Evolutionary conservation across 2,888 invertebrate genomes (phyloP).

Genomic region (Philonicus albiceps): DNA sequence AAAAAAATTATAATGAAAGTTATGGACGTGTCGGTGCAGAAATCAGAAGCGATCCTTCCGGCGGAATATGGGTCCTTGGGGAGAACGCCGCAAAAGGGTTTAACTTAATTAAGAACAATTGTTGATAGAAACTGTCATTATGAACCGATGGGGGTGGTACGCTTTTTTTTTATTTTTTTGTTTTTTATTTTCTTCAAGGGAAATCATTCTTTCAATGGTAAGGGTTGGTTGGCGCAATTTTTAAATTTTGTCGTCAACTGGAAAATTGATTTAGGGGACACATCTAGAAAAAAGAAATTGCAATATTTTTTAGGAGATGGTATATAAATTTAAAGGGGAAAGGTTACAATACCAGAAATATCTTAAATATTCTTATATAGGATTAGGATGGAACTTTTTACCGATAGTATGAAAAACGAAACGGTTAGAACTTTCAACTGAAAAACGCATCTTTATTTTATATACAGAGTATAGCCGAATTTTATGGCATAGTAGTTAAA

Average conservation of each 20-base stretch:
- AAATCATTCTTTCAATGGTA: neutral
- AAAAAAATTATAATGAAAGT: neutral
- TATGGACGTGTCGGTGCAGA: constrained; percentile 12
- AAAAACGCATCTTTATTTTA: too few relatives aligned
- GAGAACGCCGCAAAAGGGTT: constrained; percentile 38
- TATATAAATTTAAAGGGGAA: neutral
- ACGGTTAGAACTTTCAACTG: too few relatives aligned
- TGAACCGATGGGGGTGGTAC: neutral
- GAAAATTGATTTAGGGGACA: neutral
- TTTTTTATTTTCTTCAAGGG: neutral
- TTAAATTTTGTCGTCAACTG: neutral
- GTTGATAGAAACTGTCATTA: constrained; percentile 42
- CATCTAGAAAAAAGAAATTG: neutral
- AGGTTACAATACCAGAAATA: too few relatives aligned
- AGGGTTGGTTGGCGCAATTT: neutral
- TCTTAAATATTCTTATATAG: too few relatives aligned
- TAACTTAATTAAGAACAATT: constrained; percentile 45
- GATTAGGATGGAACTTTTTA: too few relatives aligned
- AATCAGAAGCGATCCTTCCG: constrained; percentile 22
- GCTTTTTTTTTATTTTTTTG: too few relatives aligned
- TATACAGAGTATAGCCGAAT: too few relatives aligned
- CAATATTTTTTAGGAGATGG: neutral
- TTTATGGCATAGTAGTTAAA: too few relatives aligned
- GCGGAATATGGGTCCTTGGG: constrained; percentile 17
- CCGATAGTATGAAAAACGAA: too few relatives aligned